These are phyloP conservation scores for Oncorhynchus nerka DNA, from an alignment of 2,113 vertebrate species.

Conservation along the genomic window DNA sequence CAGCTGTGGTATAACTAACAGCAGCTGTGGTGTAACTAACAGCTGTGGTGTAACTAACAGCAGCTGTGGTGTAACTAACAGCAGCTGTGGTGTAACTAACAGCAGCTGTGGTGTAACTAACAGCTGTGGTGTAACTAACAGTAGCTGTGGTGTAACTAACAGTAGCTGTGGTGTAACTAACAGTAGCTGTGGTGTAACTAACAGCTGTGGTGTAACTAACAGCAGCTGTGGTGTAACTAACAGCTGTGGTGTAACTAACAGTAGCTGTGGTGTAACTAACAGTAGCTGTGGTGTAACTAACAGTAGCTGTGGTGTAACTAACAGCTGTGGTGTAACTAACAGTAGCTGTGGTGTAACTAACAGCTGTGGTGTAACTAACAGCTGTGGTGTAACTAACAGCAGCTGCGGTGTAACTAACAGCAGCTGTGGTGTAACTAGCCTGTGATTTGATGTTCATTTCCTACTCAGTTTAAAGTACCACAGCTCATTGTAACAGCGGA, in stretches of 20 bases:
- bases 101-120: slow-evolving; percentile 15
- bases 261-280: slow-evolving; percentile 15
- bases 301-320: slow-evolving; percentile 16
- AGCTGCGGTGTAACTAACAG: no score
- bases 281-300: slow-evolving; percentile 16
- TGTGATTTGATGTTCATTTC: not conserved
- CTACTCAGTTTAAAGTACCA: slow-evolving; percentile 36
- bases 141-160: slow-evolving; percentile 15
- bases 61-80: no score
- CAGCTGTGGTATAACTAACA: slow-evolving; percentile 19
- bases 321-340: not conserved
- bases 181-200: not conserved
- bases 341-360: no score
- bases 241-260: slow-evolving; percentile 6
- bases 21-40: slow-evolving; percentile 14
- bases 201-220: no score
- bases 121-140: not conserved
- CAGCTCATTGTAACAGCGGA: not conserved
- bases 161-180: slow-evolving; percentile 15
- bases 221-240: no score
- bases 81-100: no score
- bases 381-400: slow-evolving; percentile 4
- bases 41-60: not conserved
- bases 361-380: no score
- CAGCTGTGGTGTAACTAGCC: slow-evolving; percentile 6